Percentiles rank a stretch among this genome's conserved stretches.
Conservation (phyloP, 2,888 invertebrate genomes). For the Cosmorhoe ocellata region DNA sequence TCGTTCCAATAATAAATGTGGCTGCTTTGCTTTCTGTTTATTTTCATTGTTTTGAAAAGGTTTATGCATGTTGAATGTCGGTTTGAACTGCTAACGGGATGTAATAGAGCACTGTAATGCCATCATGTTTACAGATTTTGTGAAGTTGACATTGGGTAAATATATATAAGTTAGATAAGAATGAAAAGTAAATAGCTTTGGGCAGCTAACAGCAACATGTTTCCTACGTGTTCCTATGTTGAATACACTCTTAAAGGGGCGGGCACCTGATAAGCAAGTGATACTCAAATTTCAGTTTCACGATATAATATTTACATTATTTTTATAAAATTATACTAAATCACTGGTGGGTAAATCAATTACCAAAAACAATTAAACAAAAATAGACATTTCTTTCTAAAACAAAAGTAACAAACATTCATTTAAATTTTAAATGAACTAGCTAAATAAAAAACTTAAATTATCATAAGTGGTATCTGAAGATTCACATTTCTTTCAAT, state of each 20-base stretch:
- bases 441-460: constrained; percentile 65
- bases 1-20: too few relatives aligned
- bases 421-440: constrained; percentile 41
- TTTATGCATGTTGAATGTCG: too few relatives aligned
- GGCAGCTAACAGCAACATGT: too few relatives aligned
- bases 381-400: constrained; percentile 71
- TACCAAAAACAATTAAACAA: constrained; percentile 49
- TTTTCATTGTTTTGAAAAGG: too few relatives aligned
- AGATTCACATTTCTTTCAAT: constrained; percentile 1
- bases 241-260: not conserved
- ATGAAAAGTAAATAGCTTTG: too few relatives aligned
- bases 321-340: constrained; percentile 31
- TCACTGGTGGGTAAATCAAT: constrained; percentile 37
- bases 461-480: constrained; percentile 11
- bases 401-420: constrained; percentile 72
- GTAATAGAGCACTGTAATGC: too few relatives aligned
- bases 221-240: not conserved
- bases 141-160: too few relatives aligned
- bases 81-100: too few relatives aligned
- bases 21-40: too few relatives aligned
- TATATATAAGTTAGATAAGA: too few relatives aligned
- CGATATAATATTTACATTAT: constrained; percentile 25
- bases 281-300: constrained; percentile 22
- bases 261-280: constrained; percentile 14
- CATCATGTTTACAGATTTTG: too few relatives aligned